Evolutionary conservation across 2,113 vertebrate genomes (phyloP), one percentile per base, ranked within the genome.

Genomic region (Rallus limicola): DNA sequence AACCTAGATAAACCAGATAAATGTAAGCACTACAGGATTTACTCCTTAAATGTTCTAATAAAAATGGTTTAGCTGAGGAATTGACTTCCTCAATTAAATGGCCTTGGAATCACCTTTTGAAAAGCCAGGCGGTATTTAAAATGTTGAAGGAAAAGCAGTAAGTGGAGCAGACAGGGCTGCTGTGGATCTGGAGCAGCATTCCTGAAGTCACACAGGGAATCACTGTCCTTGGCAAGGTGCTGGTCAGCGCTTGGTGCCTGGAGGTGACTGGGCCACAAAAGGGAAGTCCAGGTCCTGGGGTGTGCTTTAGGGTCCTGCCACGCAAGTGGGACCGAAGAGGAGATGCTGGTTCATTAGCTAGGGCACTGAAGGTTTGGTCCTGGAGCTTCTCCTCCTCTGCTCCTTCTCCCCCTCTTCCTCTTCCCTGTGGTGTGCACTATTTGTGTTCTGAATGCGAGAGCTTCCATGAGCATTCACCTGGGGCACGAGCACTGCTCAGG

Each of bases 91-190:
- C 84, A 91, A 62, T 95, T 79, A 87, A 81, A 58, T 87, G 81
- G 74, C 89, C 81, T 94, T 85, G 82, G 60, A 91, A 72, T 95
- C 94, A 91, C 84, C 78, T 95, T 93, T 85, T 72, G 87, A 58
- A 87, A 91, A 85, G 78, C 21, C 34, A 64, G 62, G 58, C 0
- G 0, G 42, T 64, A 48, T 36, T 79, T 91, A 64, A 85, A 84
- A 55, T 5, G 28, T 60, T 60, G 83, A 71, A 86, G 69, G 18
- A 63, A 68, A 60, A 78, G 15, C 86, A 46, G 50, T 3, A 40
- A 86, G 64, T 34, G 59, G 42, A 18, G 55, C 26, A 72, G 36
- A 36, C 38, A 13, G 58, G 77, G 40, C 44, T 56, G 68, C 72
- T 2, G 2, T 11, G 26, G 36, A 11, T 23, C 40, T 24, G 40